These are phyloP conservation scores for Sebastes steindachneri DNA, from an alignment of 2,797 vertebrate genomes.

Conservation along the genomic window DNA sequence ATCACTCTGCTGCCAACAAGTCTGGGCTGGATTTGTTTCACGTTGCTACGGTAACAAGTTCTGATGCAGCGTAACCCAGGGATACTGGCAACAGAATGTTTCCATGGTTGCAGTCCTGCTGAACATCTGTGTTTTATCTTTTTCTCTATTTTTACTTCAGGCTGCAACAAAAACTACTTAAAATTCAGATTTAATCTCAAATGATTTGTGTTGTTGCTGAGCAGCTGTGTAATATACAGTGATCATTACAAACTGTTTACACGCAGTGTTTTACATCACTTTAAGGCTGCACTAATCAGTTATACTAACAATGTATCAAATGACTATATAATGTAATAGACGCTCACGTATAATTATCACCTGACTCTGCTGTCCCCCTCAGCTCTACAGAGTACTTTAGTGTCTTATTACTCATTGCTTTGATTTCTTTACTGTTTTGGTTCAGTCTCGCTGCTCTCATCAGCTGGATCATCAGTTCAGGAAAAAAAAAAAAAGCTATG, in stretches of 20 bases:
- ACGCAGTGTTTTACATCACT: not conserved
- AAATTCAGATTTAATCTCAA: not conserved
- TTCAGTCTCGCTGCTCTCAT: not conserved
- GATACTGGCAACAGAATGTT: constrained; percentile 46
- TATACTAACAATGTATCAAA: not conserved
- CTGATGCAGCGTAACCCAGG: constrained; percentile 39
- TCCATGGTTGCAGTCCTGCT: constrained; percentile 21
- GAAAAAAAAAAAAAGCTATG: not conserved
- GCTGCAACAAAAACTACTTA: not conserved
- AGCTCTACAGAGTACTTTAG: not conserved
- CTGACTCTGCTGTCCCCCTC: not conserved
- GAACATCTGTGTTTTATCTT: not conserved
- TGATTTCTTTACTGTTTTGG: not conserved
- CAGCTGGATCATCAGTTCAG: not conserved
- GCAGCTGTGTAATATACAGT: not conserved
- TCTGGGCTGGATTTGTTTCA: constrained; percentile 40
- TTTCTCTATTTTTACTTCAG: constrained; percentile 6
- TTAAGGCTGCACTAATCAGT: not conserved
- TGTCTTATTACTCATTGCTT: not conserved
- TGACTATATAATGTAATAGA: not conserved
- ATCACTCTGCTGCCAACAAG: not conserved
- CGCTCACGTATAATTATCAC: not conserved
- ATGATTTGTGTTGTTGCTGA: not conserved
- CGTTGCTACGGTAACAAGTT: constrained; percentile 28
- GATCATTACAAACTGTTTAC: not conserved